phyloP scores from a whole-genome alignment of 2,888 invertebrate species.

The Mesoligia furuncula region DNA sequence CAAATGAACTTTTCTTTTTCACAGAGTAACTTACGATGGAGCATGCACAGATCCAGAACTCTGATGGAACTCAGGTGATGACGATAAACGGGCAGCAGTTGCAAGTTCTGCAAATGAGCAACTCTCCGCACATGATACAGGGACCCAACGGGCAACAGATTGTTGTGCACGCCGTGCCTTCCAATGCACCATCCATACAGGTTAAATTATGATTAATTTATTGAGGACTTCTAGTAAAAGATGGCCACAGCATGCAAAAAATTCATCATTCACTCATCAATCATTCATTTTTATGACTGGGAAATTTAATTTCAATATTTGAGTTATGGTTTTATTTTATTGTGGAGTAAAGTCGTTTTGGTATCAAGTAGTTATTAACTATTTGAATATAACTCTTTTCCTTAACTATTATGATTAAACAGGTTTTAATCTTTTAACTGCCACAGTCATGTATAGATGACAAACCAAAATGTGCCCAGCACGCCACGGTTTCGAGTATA shows the following conservation, averaged over 20 bases:
- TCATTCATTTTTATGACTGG: slow-evolving; percentile 1
- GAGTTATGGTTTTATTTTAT: neutral
- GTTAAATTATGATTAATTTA: slow-evolving; percentile 71
- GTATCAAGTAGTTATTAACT: neutral
- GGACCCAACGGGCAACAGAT: slow-evolving; percentile 93
- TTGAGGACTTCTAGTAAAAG: neutral
- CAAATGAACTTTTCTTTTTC: neutral
- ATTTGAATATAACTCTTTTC: neutral
- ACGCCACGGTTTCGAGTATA: too few species aligned
- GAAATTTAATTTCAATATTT: neutral
- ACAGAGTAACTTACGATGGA: slow-evolving; percentile 87
- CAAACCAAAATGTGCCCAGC: too few species aligned
- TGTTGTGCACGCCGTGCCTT: slow-evolving; percentile 92
- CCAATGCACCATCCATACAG: slow-evolving; percentile 91
- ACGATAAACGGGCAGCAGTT: slow-evolving; percentile 91
- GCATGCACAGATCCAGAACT: slow-evolving; percentile 88
- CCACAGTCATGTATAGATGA: too few species aligned
- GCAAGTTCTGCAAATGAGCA: slow-evolving; percentile 90
- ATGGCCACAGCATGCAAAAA: slow-evolving; percentile 1
- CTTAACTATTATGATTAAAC: neutral
- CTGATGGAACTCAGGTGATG: slow-evolving; percentile 92
- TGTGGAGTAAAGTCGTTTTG: neutral
- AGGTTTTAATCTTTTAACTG: too few species aligned
- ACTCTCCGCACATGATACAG: slow-evolving; percentile 91
- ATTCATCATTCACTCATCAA: slow-evolving; percentile 13